Base-by-base conservation (phyloP, 2,113 vertebrate genomes). In the Tamias sibiricus region DNA sequence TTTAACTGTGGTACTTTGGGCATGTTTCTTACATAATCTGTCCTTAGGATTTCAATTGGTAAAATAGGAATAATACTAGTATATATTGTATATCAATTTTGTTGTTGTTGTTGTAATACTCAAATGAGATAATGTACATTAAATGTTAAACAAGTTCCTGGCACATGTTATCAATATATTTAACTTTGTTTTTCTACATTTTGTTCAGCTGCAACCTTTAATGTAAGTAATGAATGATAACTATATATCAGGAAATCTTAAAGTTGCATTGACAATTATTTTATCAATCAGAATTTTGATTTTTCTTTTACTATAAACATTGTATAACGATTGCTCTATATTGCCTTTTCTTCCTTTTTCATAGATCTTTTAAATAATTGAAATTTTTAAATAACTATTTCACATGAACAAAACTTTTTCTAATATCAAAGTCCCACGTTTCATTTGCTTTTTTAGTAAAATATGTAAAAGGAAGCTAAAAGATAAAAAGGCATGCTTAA, bases 401-500 rank as follows among this genome's bases (percentile, higher is more conserved):
- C 52, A 28, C 14, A 69, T 28, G 28, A 32, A 76, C 16, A 90
- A 62, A 84, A 28, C 8, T 84, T 91, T 82, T 76, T 12, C 35
- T 95, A 75, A 13, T 8, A 75, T 26, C 5, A 42, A 24, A n/a
- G 7, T 30, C 93, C 4, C 91, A 83, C 11, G 83, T 35, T 74
- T 57, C 42, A 40, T 66, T 75, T 83, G 2, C 4, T 64, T 95
- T 82, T 93, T 89, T 49, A 89, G 37, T 92, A 94, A 93, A 97
- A 69, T 68, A 94, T 49, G 44, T 49, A 92, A 95, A 84, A 85
- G 49, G 24, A 91, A 95, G 9, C 57, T 83, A 68, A 96, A 90
- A 87, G 82, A 69, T 96, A 81, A 94, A 92, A 93, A 76, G 64
- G 8, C 76, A 20, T 94, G 13, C 32, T 95, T 94, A 95, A 82